Evolutionary conservation across 1,140 invertebrate genomes (phyloP).

Genomic region (Andricus grossulariae): DNA sequence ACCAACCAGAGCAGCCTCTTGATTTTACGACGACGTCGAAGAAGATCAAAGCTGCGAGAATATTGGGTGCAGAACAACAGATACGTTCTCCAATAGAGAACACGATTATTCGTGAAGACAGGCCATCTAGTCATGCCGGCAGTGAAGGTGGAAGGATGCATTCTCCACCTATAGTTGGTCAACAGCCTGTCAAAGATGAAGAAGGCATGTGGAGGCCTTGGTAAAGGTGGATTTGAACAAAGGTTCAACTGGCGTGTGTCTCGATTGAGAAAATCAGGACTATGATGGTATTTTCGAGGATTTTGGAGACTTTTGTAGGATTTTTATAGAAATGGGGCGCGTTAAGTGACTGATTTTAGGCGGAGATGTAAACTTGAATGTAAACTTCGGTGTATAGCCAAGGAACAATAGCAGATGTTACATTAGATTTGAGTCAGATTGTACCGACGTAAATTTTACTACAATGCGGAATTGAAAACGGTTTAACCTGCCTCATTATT

Average conservation of each 20-base stretch:
- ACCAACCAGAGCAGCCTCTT: conserved; percentile 68
- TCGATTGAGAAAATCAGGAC: background rate
- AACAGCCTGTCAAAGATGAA: conserved; percentile 69
- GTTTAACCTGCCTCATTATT: background rate
- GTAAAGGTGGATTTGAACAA: conserved; percentile 56
- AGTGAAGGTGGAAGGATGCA: conserved; percentile 58
- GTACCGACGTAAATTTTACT: too few species aligned
- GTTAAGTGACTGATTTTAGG: background rate
- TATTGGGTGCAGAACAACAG: conserved; percentile 48
- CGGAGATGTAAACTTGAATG: background rate
- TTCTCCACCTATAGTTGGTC: conserved; percentile 58
- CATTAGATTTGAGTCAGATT: conserved; percentile 2
- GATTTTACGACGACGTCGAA: conserved; percentile 71
- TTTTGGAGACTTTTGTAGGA: background rate
- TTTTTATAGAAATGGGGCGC: background rate
- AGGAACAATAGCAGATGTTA: conserved; percentile 13
- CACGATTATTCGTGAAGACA: conserved; percentile 60
- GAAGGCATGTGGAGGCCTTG: conserved; percentile 75
- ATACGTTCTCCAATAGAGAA: conserved; percentile 53
- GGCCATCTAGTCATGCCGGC: conserved; percentile 62
- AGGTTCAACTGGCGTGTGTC: background rate
- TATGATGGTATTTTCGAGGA: background rate
- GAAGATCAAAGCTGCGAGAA: conserved; percentile 59
- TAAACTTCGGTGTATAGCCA: conserved; percentile 15
- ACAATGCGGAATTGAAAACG: too few species aligned